Conservation (phyloP, 2,113 vertebrate species). For the Labeo catla region DNA sequence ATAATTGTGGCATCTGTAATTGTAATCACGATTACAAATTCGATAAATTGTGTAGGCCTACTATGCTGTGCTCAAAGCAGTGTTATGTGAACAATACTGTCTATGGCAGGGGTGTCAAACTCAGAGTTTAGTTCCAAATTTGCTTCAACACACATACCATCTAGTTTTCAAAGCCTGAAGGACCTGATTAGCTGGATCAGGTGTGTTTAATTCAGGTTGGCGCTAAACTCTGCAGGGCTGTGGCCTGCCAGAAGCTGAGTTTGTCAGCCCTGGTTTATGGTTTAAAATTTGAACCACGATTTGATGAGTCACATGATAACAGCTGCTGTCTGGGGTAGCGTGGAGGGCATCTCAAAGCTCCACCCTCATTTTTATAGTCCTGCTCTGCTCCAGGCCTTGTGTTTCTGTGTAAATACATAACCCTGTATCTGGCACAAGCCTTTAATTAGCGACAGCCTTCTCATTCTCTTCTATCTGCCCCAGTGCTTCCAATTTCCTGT, state of each 20-base stretch:
- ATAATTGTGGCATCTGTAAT: too few species aligned
- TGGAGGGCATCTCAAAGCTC: conserved; percentile 4
- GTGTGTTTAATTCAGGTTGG: too few species aligned
- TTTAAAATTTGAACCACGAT: neutral
- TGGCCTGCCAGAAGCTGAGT: too few species aligned
- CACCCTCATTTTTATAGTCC: neutral
- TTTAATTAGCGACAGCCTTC: conserved; percentile 28
- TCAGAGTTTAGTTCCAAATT: too few species aligned
- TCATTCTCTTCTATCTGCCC: conserved; percentile 27
- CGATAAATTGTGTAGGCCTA: too few species aligned
- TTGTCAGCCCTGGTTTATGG: neutral
- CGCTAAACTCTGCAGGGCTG: too few species aligned
- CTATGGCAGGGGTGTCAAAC: neutral
- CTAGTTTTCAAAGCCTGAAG: too few species aligned
- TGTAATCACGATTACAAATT: too few species aligned
- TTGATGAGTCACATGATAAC: neutral
- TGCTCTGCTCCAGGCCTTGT: neutral
- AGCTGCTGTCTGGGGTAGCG: neutral
- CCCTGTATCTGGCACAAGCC: conserved; percentile 16
- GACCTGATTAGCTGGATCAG: too few species aligned
- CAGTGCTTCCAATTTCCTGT: conserved; percentile 28
- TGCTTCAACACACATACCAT: too few species aligned
- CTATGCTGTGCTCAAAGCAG: neutral
- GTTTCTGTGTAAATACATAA: conserved; percentile 38
- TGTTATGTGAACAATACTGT: neutral